Evolutionary conservation across 2,113 vertebrate species (phyloP), one percentile per base, ranked within the genome.

Genomic region (Gavia stellata): DNA sequence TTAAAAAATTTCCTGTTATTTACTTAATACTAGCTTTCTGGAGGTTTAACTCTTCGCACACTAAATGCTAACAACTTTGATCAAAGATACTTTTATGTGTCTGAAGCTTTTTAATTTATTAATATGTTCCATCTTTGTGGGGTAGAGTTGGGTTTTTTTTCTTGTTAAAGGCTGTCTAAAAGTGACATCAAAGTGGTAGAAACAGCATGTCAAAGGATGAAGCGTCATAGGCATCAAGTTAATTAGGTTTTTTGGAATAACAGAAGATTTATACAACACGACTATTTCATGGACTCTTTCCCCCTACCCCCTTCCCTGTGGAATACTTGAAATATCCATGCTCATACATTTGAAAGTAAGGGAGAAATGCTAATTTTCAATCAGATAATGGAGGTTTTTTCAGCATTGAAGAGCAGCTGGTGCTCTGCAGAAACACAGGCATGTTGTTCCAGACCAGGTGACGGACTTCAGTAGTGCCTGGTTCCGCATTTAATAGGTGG

Each of bases 41-140:
- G 55, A 82, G 88, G n/a, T 74, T 96, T 86, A 94, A 92, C 86
- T 86, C 88, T 81, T 92, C 66, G n/a, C 26, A 16, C 18, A 3
- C 80, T 40, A 26, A 50, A 36, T 18, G 44, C 12, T 63, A 78
- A 50, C 80, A 88, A 6, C 80, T 56, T 88, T 79, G 95, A 96
- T 96, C 95, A 96, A 87, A 94, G 86, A 70, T 40, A 36, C 92
- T 94, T 96, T 79, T 13, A 87, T 92, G 92, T 93, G 83, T 91
- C 77, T 84, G 91, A 47, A 74, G 81, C 80, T 86, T 78, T 66
- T 85, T 61, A 49, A 93, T 95, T 93, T 94, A 88, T 97, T 92
- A 33, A 88, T 93, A 18, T 1, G 1, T 21, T 67, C 56, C n/a
- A 31, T 68, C 52, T 88, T 82, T 49, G 56, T 82, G 81, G 34